Evolutionary conservation across 92 coral and sea anemone species (phyloP), one percentile per base, ranked within the genome.

Genomic region (Bergia sp.): DNA sequence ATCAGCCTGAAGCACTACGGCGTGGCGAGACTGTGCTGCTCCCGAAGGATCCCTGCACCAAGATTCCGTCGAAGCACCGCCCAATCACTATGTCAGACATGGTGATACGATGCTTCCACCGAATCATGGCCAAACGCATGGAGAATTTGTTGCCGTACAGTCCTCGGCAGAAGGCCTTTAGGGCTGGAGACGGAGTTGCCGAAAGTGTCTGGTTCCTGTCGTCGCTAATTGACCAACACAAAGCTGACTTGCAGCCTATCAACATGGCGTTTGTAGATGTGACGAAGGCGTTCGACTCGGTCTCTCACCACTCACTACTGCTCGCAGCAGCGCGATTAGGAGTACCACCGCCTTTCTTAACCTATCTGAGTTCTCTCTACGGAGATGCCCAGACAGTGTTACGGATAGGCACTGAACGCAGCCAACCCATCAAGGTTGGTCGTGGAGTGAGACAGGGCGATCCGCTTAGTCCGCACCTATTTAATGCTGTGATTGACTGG

Each of bases 91-190:
- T 57, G 79, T 29, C 89, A 1, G 64, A 85, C 45, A 21, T 58
- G 0, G 69, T 80, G n/a, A 43, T 86, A 1, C 39, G 86, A 53
- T 61, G 85, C 73, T 90, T 78, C 65, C 92, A 80, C 43, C 39
- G 36, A 21, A 36, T 90, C 5, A 1, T 90, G 82, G 92, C 90
- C 0, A 45, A 50, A 8, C 41, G 81, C n/a, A 15, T 85, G 43
- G 92, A 82, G 61, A 39, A 18, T 1, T 13, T 4, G 3, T 64
- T 86, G 45, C 90, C 92, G 8, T 43, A 86, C 45, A 37, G 11
- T 29, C 50, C 77, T 43, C 23, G 90, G 38, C 88, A 90, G 40
- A 86, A 90, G 82, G 90, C 87, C 0, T 86, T 90, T 36, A 21
- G 84, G 1, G 9, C 82, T 1, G 88, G 92, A 0, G 92, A 90